Percentiles rank a stretch among this genome's conserved stretches.
Conservation (phyloP, 2,113 vertebrate species). For the Phaethornis superciliosus region DNA sequence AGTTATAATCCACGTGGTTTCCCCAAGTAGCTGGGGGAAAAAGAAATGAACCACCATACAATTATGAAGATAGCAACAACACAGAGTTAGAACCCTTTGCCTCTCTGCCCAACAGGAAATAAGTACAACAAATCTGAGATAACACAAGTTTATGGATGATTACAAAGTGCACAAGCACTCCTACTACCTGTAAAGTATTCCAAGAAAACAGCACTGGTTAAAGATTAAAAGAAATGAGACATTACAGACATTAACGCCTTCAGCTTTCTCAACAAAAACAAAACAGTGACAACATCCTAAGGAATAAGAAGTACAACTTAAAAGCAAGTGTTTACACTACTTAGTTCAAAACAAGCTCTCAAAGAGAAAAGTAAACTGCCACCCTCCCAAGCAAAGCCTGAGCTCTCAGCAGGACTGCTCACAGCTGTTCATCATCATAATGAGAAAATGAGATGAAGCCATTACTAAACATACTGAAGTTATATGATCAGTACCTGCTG, state of each 20-base stretch:
- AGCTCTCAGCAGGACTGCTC: conserved; percentile 31
- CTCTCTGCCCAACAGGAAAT: not conserved
- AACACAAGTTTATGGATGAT: conserved; percentile 20
- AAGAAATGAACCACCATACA: not conserved
- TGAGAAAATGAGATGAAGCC: conserved; percentile 13
- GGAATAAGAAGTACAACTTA: not conserved
- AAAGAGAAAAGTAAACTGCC: conserved; percentile 42
- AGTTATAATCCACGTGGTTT: not conserved
- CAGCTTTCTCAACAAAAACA: conserved; percentile 7
- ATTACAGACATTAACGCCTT: not conserved
- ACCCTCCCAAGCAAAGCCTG: conserved; percentile 57
- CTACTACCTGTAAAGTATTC: not conserved
- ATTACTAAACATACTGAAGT: conserved; percentile 27
- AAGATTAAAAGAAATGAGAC: conserved; percentile 23
- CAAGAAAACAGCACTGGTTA: conserved; percentile 25
- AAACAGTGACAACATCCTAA: not conserved
- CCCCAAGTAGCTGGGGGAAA: not conserved
- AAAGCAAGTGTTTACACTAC: conserved; percentile 16
- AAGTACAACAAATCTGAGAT: not conserved
- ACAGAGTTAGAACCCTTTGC: not conserved
- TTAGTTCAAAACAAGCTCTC: conserved; percentile 41
- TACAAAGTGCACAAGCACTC: conserved; percentile 35
- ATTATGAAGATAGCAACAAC: not conserved
- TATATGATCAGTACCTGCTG: not conserved
- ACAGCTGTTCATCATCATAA: conserved; percentile 70